A percentile compares a stretch with the other conserved stretches of the same genome.
phyloP scores from a whole-genome alignment of 2,888 invertebrate species.

The Rutpela maculata region DNA sequence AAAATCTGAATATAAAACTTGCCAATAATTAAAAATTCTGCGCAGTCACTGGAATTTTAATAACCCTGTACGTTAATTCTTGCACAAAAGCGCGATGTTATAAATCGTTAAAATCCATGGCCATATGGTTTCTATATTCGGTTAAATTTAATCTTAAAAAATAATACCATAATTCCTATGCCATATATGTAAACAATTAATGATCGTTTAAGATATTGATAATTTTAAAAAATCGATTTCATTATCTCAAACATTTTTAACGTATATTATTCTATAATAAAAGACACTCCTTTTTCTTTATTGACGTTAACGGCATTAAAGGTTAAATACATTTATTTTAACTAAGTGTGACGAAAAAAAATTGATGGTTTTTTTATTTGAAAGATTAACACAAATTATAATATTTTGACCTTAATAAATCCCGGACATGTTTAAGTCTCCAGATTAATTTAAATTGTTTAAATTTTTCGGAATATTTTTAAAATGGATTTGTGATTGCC shows the following conservation, averaged over 20 bases:
- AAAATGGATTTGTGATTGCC: background rate
- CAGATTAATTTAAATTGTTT: constrained; percentile 2
- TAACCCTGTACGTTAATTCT: too few species aligned
- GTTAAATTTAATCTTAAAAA: background rate
- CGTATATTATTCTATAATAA: background rate
- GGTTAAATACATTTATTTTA: constrained; percentile 11
- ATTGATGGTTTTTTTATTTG: constrained; percentile 10
- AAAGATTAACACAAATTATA: constrained; percentile 27
- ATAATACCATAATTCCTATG: background rate
- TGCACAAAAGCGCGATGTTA: too few species aligned
- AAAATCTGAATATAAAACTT: too few species aligned
- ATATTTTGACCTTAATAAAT: background rate
- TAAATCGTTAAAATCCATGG: background rate
- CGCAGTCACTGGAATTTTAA: too few species aligned
- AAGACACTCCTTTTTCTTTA: background rate
- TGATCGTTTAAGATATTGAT: background rate
- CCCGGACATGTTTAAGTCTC: constrained; percentile 10
- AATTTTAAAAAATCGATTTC: background rate
- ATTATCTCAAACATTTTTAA: background rate
- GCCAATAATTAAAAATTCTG: too few species aligned
- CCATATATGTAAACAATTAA: background rate
- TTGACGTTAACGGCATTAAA: background rate
- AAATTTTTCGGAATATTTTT: background rate
- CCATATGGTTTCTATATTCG: background rate
- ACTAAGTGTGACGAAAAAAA: constrained; percentile 7